Base-by-base conservation (phyloP, 1,140 invertebrate genomes). In the Ceratina japonica region DNA sequence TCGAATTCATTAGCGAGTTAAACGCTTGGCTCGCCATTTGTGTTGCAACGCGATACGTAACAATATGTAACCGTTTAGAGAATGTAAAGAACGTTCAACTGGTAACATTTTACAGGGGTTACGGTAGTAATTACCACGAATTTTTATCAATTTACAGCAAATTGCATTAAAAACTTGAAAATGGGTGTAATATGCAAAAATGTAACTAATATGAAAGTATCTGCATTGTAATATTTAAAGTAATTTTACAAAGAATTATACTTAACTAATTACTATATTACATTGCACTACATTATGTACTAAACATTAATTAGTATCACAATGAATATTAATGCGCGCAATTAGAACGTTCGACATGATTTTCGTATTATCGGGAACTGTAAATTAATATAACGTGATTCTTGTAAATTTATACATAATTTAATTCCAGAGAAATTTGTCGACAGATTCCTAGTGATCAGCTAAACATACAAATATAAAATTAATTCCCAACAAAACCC, bases 281-380 rank as follows among this genome's bases (percentile, higher is more conserved):
- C 27, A 31, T 4, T 31, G 27, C 27, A 31, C 27, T 31, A 31
- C 27, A 31, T 63, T 63, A 3, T n/a, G n/a, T 31, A 63, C 37
- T 44, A 8, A 44, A 44, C 37, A 7, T 44, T 44, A 2, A 31
- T 31, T 31, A n/a, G 18, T 63, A 31, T 63, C 16, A 31, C 18
- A 65, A 37, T 20, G n/a, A 44, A 44, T 16, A 65, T 44, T 65
- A 65, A 65, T 65, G n/a, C 37, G 4, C n/a, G 37, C 7, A 64
- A 44, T 44, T 44, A n/a, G 18, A 3, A 64, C 12, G 5, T 8
- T 31, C 2, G 31, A 64, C 27, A 31, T 0, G n/a, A 62, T 16
- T 31, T 62, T 62, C 22, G 27, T 18, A n/a, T 62, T 62, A 27
- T 8, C 16, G 27, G 4, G 27, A 64, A n/a, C 31, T 62, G 24